These are phyloP conservation scores for Lydus trimaculatus DNA, from an alignment of 2,888 invertebrate species.

Conservation along the genomic window DNA sequence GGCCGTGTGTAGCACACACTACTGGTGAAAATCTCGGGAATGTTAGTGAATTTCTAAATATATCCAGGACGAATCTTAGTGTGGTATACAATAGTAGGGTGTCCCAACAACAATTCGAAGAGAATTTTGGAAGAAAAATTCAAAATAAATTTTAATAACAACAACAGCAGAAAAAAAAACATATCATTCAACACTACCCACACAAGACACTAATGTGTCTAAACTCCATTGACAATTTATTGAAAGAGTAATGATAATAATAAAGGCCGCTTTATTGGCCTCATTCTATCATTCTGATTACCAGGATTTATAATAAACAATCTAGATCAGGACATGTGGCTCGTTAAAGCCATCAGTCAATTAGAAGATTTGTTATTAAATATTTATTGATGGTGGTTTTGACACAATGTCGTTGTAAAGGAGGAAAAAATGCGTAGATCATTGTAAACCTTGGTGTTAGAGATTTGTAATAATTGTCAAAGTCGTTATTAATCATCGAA, in stretches of 20 bases:
- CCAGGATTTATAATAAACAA: background rate
- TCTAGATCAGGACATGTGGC: background rate
- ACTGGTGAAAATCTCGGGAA: conserved; percentile 17
- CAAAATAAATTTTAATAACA: background rate
- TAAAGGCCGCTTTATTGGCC: background rate
- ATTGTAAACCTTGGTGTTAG: too few species aligned
- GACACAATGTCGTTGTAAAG: too few species aligned
- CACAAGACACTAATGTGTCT: background rate
- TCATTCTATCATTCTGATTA: background rate
- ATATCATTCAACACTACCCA: background rate
- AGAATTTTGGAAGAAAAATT: background rate
- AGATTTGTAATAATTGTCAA: too few species aligned
- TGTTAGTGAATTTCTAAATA: conserved; percentile 30
- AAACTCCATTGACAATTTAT: too few species aligned
- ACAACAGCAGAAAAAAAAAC: too few species aligned
- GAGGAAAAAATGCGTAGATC: too few species aligned
- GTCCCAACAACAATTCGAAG: background rate
- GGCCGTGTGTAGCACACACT: conserved; percentile 14
- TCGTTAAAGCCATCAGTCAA: background rate
- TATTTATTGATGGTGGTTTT: too few species aligned
- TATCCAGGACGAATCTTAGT: conserved; percentile 11
- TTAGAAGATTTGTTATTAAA: background rate
- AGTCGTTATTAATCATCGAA: too few species aligned
- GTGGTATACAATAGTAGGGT: background rate
- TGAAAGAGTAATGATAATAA: too few species aligned